Base-by-base conservation (phyloP, 2,888 invertebrate species). In the Syritta pipiens region DNA sequence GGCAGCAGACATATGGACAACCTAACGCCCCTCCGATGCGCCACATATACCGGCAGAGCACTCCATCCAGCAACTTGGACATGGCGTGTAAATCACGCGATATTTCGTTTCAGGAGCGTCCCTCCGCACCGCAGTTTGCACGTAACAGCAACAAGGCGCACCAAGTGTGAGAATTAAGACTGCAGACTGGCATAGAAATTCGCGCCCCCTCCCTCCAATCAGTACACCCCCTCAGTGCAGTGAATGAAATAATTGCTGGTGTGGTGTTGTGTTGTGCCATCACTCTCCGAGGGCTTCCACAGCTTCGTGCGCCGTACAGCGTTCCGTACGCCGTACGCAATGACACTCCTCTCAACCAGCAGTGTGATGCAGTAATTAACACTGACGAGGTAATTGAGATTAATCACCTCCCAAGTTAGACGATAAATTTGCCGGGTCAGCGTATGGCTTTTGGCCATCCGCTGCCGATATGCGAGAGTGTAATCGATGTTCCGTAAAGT, bases 361-460 rank as follows among this genome's bases (percentile, higher is more conserved):
- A 63, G 51, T 63, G 40, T 81, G 81, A 75, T 81, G 81, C 81
- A 75, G 81, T 81, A 81, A 81, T 81, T 81, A 81, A 81, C 81
- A 75, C 75, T 81, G 81, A 81, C 81, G 75, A 81, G 81, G 69
- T 75, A 81, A 81, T 81, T 81, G 81, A 81, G 81, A 81, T 81
- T 69, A 75, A 81, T 81, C 81, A 69, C 49, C 62, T 63, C 63
- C 59, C 51, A 81, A 75, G 75, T 75, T 81, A 81, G 81, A 51
- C 75, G 53, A 81, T 81, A 81, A 81, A 75, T 81, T 42, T 59
- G n/a, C 46, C 42, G 49, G 75, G 59, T 63, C 75, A 69, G 75
- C 68, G 75, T 69, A 67, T 69, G 75, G 51, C 68, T 63, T 51
- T 48, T 24, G 63, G 75, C 62, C 57, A 57, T 60, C n/a, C n/a